Base-by-base conservation (phyloP, 2,797 vertebrate genomes). In the Lepidocolaptes lacrymiger region DNA sequence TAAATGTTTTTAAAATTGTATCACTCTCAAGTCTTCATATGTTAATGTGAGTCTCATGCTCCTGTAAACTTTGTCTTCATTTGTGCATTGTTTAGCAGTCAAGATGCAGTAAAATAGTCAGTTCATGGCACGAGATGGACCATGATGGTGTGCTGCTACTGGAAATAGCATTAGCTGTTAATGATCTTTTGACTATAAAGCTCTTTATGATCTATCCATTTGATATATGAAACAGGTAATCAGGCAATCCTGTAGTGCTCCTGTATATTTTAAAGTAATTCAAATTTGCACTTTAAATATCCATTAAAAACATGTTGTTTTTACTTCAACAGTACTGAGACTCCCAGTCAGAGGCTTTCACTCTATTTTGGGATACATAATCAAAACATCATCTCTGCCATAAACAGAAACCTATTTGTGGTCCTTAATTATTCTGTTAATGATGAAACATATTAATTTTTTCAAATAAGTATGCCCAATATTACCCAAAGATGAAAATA, bases 331-430 rank as follows among this genome's bases (percentile, higher is more conserved):
- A 66, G 46, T 51, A 56, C 37, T 75, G 73, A 78, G 58, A 84
- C 39, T 89, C 62, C 27, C 55, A 82, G 59, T 2, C 52, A 87
- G 63, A 85, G 62, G 36, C 26, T 94, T 92, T 81, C 43, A n/a
- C 9, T 78, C 51, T 91, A 46, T 90, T 90, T 95, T 78, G n/a
- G 41, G 64, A 71, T 61, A 44, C 26, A 30, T 82, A 85, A 91
- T 80, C 61, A 88, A 94, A 95, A 83, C 32, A 69, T 62, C 6
- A 49, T 69, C 44, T 88, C 80, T 93, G 44, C 56, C 34, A 67
- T 86, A 91, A 94, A 59, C 61, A 89, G 88, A 89, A 88, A 81
- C 17, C 28, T 93, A 88, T 81, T 90, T 78, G 46, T 51, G 21
- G 21, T 46, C 36, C 59, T 85, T 76, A 85, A 82, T 92, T 92